Evolutionary conservation across 2,113 vertebrate species (phyloP), one percentile per base, ranked within the genome.

Genomic region (Setophaga coronata): DNA sequence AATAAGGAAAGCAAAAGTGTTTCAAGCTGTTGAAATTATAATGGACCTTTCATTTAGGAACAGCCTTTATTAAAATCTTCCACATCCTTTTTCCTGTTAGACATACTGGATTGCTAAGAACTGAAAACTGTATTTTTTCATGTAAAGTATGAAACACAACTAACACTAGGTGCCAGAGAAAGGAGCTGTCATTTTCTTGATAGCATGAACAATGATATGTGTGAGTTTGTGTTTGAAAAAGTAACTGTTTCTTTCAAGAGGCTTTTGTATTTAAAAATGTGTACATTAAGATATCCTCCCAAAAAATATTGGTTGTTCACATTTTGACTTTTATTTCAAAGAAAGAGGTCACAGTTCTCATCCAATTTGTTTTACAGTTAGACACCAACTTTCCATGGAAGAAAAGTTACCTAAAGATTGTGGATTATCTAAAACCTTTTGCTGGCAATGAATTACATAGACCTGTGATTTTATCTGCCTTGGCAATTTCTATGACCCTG

Each of bases 141-240:
- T 26, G 3, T 31, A 40, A 53, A 78, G 10, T 33, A 21, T 64
- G 45, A 86, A 91, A 38, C 42, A 48, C 31, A 53, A 31, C 8
- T 60, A 45, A 7, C 6, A 16, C 9, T 66, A 64, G 23, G 10
- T 24, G 23, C 8, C 33, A 54, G 7, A 45, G 18, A 40, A 76
- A 82, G 91, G 9, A 58, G 5, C 26, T 76, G 13, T 8, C 4
- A 34, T 82, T 82, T 88, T 92, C 57, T 45, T 66, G 5, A 42
- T 57, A 62, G 4, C 17, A 31, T 0, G 1, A 54, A 34, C 34
- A 10, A 43, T 7, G 5, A 20, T 53, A 8, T 13, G 1, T 72
- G 5, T 58, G 56, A 82, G 34, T 58, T 60, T 67, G 8, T 40
- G 18, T 64, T 71, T 58, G 10, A 38, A 74, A 78, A 82, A 28